These are phyloP conservation scores for Ditula angustiorana DNA, from an alignment of 2,888 invertebrate genomes.

Conservation along the genomic window DNA sequence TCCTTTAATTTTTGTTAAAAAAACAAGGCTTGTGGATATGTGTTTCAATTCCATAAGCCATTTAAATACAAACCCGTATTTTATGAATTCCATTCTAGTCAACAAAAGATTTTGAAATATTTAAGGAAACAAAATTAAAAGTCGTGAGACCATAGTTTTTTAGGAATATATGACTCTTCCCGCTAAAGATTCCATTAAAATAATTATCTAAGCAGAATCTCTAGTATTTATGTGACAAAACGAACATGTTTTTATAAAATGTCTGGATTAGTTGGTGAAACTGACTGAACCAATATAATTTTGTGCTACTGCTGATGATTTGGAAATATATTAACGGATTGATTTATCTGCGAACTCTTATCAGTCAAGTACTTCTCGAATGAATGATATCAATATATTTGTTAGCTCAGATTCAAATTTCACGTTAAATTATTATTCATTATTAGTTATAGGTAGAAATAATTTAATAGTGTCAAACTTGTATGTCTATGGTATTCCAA, in stretches of 20 bases:
- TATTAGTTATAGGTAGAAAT: background rate
- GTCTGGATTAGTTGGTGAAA: background rate
- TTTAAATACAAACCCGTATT: no score
- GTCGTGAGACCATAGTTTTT: no score
- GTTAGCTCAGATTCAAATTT: constrained; percentile 3
- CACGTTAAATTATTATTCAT: background rate
- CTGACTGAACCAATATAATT: background rate
- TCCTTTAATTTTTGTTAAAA: no score
- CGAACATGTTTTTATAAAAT: background rate
- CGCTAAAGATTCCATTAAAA: no score
- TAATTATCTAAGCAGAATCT: background rate
- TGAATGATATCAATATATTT: constrained; percentile 25
- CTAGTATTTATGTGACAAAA: background rate
- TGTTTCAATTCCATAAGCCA: no score
- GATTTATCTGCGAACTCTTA: background rate
- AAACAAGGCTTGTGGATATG: no score
- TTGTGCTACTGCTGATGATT: background rate
- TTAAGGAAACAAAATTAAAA: no score
- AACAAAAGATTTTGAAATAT: no score
- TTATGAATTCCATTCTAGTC: no score
- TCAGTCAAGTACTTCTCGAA: constrained; percentile 17
- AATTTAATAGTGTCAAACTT: constrained; percentile 21
- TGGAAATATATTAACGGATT: background rate
- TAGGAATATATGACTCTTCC: no score
- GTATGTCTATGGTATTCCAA: constrained; percentile 21